These are phyloP conservation scores for Podarcis muralis DNA, from an alignment of 2,113 vertebrate genomes.

Conservation along the genomic window DNA sequence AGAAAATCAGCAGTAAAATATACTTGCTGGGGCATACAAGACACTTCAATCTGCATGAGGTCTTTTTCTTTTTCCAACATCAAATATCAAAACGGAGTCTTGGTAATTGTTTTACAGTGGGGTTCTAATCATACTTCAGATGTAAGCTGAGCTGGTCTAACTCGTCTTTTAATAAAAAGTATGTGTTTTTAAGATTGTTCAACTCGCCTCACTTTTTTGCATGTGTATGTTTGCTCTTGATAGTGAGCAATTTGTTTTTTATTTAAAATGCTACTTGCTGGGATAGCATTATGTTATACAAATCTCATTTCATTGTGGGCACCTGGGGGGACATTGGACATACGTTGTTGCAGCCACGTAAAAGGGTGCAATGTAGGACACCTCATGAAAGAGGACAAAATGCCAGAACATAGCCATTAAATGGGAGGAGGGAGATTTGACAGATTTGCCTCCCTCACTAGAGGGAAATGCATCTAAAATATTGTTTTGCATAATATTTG, in stretches of 20 bases:
- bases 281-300: conserved; percentile 51
- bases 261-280: conserved; percentile 54
- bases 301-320: conserved; percentile 58
- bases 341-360: rapidly evolving
- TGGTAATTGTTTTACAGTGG: conserved; percentile 75
- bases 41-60: conserved; percentile 63
- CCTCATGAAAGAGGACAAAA: conserved; percentile 42
- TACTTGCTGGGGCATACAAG: conserved; percentile 1
- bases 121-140: conserved; percentile 68
- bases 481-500: conserved; percentile 57
- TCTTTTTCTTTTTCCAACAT: conserved; percentile 58
- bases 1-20: conserved; percentile 72
- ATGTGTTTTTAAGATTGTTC: conserved; percentile 67
- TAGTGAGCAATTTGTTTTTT: conserved; percentile 39
- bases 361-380: conserved; percentile 17
- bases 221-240: conserved; percentile 28
- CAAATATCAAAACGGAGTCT: conserved; percentile 64
- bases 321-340: neutral
- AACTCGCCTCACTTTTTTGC: conserved; percentile 48
- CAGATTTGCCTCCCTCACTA: conserved; percentile 45
- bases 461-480: conserved; percentile 39
- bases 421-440: conserved; percentile 35
- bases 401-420: conserved; percentile 34
- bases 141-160: conserved; percentile 54
- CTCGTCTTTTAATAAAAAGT: conserved; percentile 70